Evolutionary conservation across 2,888 invertebrate genomes (phyloP).

Genomic region (Schizaphis graminum): DNA sequence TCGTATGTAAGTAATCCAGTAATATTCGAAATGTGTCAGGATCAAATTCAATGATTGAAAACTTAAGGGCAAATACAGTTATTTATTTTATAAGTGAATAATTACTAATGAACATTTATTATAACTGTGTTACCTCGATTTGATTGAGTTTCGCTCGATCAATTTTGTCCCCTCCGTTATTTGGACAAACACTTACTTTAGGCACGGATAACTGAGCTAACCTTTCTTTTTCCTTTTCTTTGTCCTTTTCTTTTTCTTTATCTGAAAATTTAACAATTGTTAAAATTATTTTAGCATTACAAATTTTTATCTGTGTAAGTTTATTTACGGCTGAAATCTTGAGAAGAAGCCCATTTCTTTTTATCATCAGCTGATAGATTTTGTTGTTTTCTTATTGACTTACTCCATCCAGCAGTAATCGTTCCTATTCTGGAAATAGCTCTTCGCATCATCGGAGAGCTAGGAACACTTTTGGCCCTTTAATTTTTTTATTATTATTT

Average conservation of each 20-base stretch:
- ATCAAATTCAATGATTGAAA: conserved; percentile 95
- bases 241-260: conserved; percentile 87
- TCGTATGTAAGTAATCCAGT: conserved; percentile 92
- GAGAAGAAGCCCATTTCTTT: conserved; percentile 92
- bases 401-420: conserved; percentile 91
- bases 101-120: neutral
- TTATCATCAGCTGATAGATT: conserved; percentile 85
- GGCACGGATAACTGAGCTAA: conserved; percentile 85
- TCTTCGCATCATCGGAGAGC: conserved; percentile 93
- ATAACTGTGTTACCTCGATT: conserved; percentile 78
- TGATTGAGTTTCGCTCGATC: conserved; percentile 92
- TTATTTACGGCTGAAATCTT: conserved; percentile 77
- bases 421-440: conserved; percentile 92
- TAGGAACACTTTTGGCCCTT: conserved; percentile 93
- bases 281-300: neutral
- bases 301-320: neutral
- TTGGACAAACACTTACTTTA: conserved; percentile 90
- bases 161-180: conserved; percentile 85
- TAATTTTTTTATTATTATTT: neutral
- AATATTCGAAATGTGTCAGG: conserved; percentile 92
- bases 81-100: conserved; percentile 14
- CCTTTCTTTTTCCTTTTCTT: conserved; percentile 83
- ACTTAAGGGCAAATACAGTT: conserved; percentile 74
- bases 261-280: conserved; percentile 68
- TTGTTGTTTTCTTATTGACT: conserved; percentile 86